Evolutionary conservation across 2,797 vertebrate species (phyloP).

Genomic region (Odontamblyopus lacepedii): DNA sequence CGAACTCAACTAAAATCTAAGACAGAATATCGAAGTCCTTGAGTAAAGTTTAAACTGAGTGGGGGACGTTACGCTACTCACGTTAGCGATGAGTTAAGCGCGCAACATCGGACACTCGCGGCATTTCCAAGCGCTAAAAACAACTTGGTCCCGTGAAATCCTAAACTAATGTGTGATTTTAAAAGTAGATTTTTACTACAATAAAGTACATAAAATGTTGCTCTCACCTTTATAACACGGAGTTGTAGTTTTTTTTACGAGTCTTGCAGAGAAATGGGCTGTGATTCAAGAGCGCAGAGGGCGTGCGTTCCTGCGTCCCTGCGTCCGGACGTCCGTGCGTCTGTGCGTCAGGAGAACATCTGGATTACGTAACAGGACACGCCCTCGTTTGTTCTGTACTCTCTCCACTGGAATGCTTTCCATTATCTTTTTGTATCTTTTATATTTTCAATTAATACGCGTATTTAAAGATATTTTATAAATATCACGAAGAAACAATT

Average conservation of each 20-base stretch:
- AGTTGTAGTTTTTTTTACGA: not conserved
- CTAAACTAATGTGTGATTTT: not conserved
- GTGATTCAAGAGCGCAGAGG: constrained; percentile 9
- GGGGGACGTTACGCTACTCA: too few species aligned
- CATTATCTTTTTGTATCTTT: not conserved
- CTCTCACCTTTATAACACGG: constrained; percentile 23
- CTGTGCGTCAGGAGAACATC: not conserved
- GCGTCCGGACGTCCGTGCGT: not conserved
- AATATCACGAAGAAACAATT: too few species aligned
- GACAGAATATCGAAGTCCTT: too few species aligned
- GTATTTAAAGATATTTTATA: not conserved
- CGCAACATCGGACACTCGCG: too few species aligned
- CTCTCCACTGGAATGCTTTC: too few species aligned
- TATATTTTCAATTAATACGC: not conserved
- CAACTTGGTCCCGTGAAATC: not conserved
- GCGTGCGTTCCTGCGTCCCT: constrained; percentile 6
- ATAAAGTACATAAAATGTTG: accelerated
- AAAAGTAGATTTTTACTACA: too few species aligned
- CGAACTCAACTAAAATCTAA: too few species aligned
- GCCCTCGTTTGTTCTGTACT: not conserved
- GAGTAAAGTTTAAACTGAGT: too few species aligned
- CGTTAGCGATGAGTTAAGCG: too few species aligned
- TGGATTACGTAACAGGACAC: constrained; percentile 16
- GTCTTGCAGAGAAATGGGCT: not conserved
- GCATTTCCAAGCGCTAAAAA: not conserved